Percentiles rank a stretch among this genome's conserved stretches.
phyloP scores from a whole-genome alignment of 1,140 invertebrate species.

The Laupala kohalensis region DNA sequence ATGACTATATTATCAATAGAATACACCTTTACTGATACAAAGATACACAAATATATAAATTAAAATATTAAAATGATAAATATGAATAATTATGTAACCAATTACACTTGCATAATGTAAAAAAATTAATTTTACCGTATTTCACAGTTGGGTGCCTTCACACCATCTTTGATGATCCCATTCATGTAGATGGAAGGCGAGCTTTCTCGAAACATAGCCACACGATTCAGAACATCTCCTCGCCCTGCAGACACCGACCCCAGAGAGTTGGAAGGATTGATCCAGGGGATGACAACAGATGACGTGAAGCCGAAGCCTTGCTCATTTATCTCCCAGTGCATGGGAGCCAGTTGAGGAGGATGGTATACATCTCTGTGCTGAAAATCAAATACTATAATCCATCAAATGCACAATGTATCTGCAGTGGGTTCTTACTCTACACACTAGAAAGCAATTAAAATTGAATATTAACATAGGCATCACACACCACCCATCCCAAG shows the following conservation, averaged over 20 bases:
- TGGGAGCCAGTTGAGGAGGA: slow-evolving; percentile 48
- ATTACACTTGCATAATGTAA: no score
- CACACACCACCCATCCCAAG: not conserved
- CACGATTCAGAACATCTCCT: slow-evolving; percentile 34
- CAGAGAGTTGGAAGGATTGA: slow-evolving; percentile 28
- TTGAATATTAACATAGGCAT: not conserved
- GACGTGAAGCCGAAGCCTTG: slow-evolving; percentile 30
- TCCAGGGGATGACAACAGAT: slow-evolving; percentile 40
- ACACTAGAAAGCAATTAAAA: not conserved
- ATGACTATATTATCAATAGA: no score
- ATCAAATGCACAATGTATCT: not conserved
- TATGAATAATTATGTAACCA: not conserved
- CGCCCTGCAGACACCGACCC: slow-evolving; percentile 29
- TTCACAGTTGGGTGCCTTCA: slow-evolving; percentile 44
- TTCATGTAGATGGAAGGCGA: slow-evolving; percentile 57
- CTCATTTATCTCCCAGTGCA: slow-evolving; percentile 36
- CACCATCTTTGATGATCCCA: slow-evolving; percentile 45
- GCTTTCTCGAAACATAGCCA: slow-evolving; percentile 38
- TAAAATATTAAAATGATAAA: not conserved
- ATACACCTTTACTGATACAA: no score
- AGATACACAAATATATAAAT: not conserved
- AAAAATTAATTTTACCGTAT: no score
- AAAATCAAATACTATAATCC: slow-evolving; percentile 5
- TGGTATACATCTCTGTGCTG: slow-evolving; percentile 40
- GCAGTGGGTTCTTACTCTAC: no score